Evolutionary conservation across 2,797 vertebrate genomes (phyloP).

Genomic region (Danio jaintianensis): DNA sequence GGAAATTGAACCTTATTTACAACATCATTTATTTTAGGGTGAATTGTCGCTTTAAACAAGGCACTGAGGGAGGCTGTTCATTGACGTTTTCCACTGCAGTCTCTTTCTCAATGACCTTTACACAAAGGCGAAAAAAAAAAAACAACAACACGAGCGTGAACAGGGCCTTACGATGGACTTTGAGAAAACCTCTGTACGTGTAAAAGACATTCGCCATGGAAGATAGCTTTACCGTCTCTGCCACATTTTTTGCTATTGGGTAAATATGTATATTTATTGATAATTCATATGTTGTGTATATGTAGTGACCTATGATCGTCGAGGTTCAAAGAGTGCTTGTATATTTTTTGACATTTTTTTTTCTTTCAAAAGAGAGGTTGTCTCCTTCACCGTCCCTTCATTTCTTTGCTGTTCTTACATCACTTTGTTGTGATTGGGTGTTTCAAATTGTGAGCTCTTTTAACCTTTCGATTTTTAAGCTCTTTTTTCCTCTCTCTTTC

Average conservation of each 20-base stretch:
- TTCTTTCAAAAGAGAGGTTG: conserved; percentile 62
- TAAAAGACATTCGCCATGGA: conserved; percentile 60
- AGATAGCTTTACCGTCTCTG: conserved; percentile 66
- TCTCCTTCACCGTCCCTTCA: conserved; percentile 59
- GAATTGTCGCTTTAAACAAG: background rate
- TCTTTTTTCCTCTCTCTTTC: conserved; percentile 48
- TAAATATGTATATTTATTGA: conserved; percentile 82
- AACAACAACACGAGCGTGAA: conserved; percentile 16
- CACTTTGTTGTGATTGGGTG: conserved; percentile 65
- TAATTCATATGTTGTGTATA: conserved; percentile 78
- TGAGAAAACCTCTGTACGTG: conserved; percentile 44
- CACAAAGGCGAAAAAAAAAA: background rate
- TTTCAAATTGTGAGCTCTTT: conserved; percentile 67
- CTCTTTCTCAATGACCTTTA: conserved; percentile 36
- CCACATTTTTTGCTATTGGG: conserved; percentile 75
- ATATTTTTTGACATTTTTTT: conserved; percentile 61
- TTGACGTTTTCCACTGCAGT: conserved; percentile 11
- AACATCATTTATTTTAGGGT: too few relatives aligned
- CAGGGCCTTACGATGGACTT: conserved; percentile 46
- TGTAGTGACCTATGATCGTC: conserved; percentile 73
- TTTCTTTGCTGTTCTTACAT: conserved; percentile 62
- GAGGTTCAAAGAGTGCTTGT: conserved; percentile 67
- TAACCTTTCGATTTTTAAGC: conserved; percentile 63
- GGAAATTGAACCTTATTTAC: too few relatives aligned
- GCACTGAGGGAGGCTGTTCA: background rate